Conservation (phyloP, 2,797 vertebrate species). For the Micrastur ruficollis region DNA sequence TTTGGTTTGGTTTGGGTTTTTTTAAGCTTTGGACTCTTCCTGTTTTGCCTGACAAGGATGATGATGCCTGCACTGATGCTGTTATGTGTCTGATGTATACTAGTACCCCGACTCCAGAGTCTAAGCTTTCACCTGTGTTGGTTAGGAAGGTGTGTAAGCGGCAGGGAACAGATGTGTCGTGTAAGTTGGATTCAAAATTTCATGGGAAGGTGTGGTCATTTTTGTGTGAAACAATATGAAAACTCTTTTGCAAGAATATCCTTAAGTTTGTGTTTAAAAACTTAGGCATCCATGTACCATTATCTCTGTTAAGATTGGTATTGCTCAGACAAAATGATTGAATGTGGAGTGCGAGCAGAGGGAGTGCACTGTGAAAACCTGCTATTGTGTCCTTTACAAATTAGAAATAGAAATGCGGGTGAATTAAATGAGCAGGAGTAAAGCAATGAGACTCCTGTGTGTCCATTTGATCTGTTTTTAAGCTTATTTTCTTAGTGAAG, state of each 20-base stretch:
- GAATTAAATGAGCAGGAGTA: background rate
- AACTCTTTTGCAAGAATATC: background rate
- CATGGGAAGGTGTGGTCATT: background rate
- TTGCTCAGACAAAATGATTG: background rate
- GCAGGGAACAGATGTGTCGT: conserved; percentile 83
- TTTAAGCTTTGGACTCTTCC: conserved; percentile 89
- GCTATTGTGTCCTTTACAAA: background rate
- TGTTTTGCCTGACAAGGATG: conserved; percentile 87
- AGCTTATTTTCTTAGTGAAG: background rate
- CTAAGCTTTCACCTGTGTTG: conserved; percentile 86
- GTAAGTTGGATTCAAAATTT: conserved; percentile 50
- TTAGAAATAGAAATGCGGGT: background rate
- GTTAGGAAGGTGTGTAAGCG: conserved; percentile 86
- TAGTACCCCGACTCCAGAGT: conserved; percentile 79
- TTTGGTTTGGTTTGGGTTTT: background rate
- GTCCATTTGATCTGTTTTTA: background rate
- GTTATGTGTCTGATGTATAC: conserved; percentile 91
- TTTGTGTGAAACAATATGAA: background rate
- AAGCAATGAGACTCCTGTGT: background rate
- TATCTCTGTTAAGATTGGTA: background rate
- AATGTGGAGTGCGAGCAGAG: background rate
- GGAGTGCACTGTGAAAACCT: background rate
- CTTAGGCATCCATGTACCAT: background rate
- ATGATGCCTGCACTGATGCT: conserved; percentile 88
- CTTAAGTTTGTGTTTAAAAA: background rate